phyloP scores from a whole-genome alignment of 2,113 vertebrate species.

The Tympanuchus pallidicinctus region DNA sequence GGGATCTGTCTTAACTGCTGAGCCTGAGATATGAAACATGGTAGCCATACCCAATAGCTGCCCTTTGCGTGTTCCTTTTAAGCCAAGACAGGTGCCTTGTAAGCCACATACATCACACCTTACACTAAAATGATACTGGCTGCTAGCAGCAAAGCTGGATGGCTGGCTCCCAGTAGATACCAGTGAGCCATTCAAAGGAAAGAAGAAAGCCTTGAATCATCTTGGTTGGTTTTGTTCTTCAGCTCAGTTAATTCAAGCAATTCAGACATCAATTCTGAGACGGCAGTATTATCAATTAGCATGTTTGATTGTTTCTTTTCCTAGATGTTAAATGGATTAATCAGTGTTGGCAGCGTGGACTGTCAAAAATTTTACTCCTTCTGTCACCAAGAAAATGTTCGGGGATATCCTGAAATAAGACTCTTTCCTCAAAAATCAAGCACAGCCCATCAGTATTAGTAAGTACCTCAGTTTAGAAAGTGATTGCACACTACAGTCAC shows the following conservation, averaged over 20 bases:
- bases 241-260: not conserved
- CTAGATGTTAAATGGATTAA: slow-evolving; percentile 84
- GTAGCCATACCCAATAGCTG: not conserved
- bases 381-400: slow-evolving; percentile 88
- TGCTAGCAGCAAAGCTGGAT: not conserved
- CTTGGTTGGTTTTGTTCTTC: not conserved
- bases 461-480: slow-evolving; percentile 62
- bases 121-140: not conserved
- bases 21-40: not conserved
- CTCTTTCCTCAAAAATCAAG: slow-evolving; percentile 84
- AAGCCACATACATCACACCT: not conserved
- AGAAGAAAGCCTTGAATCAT: not conserved
- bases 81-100: not conserved
- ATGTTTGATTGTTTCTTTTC: slow-evolving; percentile 16
- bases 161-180: not conserved
- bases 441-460: slow-evolving; percentile 83
- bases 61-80: accelerated
- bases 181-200: not conserved
- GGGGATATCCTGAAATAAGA: slow-evolving; percentile 92
- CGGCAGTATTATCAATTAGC: not conserved
- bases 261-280: not conserved
- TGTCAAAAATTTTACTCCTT: slow-evolving; percentile 92
- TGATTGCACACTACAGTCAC: not conserved
- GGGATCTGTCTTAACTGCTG: not conserved
- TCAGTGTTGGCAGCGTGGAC: slow-evolving; percentile 90